Base-by-base conservation (phyloP, 2,113 vertebrate genomes). In the Gallinago paraguaiae region DNA sequence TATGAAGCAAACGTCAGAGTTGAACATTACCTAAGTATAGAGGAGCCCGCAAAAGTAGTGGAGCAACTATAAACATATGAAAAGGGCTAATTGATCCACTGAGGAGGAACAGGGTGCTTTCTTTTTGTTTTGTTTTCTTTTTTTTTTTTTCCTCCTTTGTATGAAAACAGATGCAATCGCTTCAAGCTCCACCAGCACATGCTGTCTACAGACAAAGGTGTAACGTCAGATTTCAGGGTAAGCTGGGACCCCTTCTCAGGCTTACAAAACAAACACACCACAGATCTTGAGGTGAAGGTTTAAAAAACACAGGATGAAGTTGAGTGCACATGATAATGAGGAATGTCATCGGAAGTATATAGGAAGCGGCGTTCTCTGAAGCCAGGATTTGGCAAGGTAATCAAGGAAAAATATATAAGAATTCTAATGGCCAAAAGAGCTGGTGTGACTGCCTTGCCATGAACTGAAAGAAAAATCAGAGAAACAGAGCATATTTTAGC, bases 261-360 rank as follows among this genome's bases (percentile, higher is more conserved):
- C 13, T 95, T 71, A 25, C 4, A 6, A 87, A 94, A 89, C 24
- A 57, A 12, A n/a, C 18, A 31, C 45, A 18, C 31, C 82, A 45
- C 2, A 3, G n/a, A 39, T 74, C 41, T 59, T 27, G 51, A 92
- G 24, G 9, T 27, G 13, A 8, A 13, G 3, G 3, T 75, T 88
- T 60, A 19, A 63, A 75, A 64, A 84, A 5, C 18, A 77, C 31
- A 54, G 15, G 28, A 74, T 39, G 17, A 93, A 69, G 8, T 2
- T 77, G 16, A 2, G 5, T 67, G 22, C n/a, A 22, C 2, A 3
- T 0, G 0, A 20, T 17, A 39, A 3, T 11, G 23, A 82, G 20
- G 20, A 65, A 24, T 10, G 8, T 54, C 30, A 54, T n/a, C 48
- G n/a, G 54, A 86, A 77, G 30, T n/a, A 30, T 3, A 41, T 24